A percentile compares a stretch with the other conserved stretches of the same genome.
Conservation (phyloP, 2,113 vertebrate species). For the Sporophila hypoxantha region DNA sequence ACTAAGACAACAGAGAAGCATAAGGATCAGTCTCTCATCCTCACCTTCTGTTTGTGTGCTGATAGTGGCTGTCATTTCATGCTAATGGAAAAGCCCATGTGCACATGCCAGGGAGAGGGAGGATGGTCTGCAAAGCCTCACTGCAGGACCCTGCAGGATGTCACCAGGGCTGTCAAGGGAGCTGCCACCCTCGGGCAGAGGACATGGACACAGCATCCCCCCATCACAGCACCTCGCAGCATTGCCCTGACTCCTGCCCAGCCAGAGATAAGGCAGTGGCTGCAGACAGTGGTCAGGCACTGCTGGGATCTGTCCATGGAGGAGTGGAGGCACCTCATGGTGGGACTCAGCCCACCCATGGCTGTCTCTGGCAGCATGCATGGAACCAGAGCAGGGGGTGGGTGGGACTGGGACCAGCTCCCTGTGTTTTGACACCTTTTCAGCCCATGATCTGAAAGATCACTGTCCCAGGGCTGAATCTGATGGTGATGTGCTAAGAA, state of each 20-base stretch:
- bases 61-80: neutral
- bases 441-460: neutral
- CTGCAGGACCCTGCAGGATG: neutral
- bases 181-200: neutral
- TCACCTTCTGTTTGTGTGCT: neutral
- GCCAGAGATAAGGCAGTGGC: neutral
- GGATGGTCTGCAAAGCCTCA: neutral
- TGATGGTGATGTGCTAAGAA: neutral
- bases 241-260: neutral
- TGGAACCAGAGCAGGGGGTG: neutral
- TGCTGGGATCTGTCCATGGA: neutral
- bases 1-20: neutral
- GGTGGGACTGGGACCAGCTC: neutral
- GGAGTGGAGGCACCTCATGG: neutral
- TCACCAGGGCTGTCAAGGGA: neutral
- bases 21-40: neutral
- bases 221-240: neutral
- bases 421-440: accelerated
- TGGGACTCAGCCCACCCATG: neutral
- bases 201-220: neutral
- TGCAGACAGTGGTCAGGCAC: neutral
- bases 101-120: neutral
- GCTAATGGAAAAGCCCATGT: neutral
- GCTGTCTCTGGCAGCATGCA: neutral
- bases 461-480: neutral